These are phyloP conservation scores for Corella eumyota DNA, from an alignment of 23 tunicate species.

Conservation along the genomic window DNA sequence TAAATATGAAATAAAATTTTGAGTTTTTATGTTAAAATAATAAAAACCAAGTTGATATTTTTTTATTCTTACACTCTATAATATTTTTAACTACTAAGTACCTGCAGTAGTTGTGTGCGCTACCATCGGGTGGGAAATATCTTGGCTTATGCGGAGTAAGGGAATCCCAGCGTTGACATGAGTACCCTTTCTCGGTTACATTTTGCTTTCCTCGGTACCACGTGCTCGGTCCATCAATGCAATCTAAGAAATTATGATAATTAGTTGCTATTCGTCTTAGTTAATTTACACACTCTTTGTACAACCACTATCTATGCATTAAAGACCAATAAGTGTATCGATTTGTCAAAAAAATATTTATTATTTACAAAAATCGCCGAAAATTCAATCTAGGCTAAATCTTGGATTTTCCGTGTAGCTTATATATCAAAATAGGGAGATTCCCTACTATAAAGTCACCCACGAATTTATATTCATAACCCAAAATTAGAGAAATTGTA, in stretches of 20 bases:
- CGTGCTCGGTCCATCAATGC: slow-evolving; percentile 51
- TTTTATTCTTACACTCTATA: not conserved
- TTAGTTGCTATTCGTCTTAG: too few relatives aligned
- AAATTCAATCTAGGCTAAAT: too few relatives aligned
- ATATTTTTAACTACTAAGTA: not conserved
- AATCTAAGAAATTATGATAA: slow-evolving; percentile 35
- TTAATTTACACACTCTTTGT: too few relatives aligned
- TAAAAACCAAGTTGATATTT: not conserved
- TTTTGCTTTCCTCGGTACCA: slow-evolving; percentile 55
- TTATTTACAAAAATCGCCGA: too few relatives aligned
- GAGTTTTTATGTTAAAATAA: not conserved
- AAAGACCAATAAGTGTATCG: too few relatives aligned
- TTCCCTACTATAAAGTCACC: too few relatives aligned
- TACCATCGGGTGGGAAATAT: slow-evolving; percentile 27
- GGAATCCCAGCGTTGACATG: slow-evolving; percentile 87
- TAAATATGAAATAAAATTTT: not conserved
- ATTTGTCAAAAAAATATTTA: too few relatives aligned
- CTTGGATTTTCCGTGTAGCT: too few relatives aligned
- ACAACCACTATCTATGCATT: too few relatives aligned
- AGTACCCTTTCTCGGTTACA: slow-evolving; percentile 27
- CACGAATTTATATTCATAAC: too few relatives aligned
- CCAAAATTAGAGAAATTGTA: too few relatives aligned
- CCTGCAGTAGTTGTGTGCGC: slow-evolving; percentile 89
- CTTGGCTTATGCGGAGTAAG: slow-evolving; percentile 49
- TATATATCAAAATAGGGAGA: too few relatives aligned